These are phyloP conservation scores for Strigamia maritima DNA, from an alignment of 2,888 invertebrate genomes.

Conservation along the genomic window DNA sequence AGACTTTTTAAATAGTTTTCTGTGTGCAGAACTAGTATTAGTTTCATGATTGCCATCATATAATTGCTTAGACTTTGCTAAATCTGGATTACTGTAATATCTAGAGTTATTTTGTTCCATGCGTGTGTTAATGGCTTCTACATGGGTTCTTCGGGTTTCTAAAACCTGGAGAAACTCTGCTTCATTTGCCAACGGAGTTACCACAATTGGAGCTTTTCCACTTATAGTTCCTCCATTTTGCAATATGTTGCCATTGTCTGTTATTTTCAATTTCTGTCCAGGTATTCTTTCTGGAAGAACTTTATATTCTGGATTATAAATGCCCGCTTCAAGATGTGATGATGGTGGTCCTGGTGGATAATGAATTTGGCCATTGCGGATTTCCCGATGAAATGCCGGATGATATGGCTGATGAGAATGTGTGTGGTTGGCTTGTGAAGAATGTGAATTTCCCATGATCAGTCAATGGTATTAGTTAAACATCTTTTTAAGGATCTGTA, in stretches of 20 bases:
- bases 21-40: background rate
- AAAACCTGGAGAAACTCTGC: background rate
- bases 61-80: background rate
- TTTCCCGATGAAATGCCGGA: constrained; percentile 31
- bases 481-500: background rate
- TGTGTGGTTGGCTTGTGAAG: constrained; percentile 12
- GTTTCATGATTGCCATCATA: constrained; percentile 10
- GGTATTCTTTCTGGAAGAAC: constrained; percentile 43
- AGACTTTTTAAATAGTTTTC: constrained; percentile 36
- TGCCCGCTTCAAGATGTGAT: background rate
- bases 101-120: background rate
- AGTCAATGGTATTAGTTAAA: background rate
- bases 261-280: constrained; percentile 60
- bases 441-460: constrained; percentile 35
- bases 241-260: constrained; percentile 77
- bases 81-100: constrained; percentile 37
- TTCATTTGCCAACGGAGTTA: background rate
- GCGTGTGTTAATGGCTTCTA: background rate
- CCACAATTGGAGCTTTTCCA: constrained; percentile 54
- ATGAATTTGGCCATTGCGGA: constrained; percentile 29
- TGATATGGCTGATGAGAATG: constrained; percentile 38
- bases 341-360: background rate
- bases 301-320: constrained; percentile 42
- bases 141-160: background rate
- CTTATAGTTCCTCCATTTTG: constrained; percentile 80